phyloP scores from a whole-genome alignment of 2,113 vertebrate species.

The Stigmatopora argus region DNA sequence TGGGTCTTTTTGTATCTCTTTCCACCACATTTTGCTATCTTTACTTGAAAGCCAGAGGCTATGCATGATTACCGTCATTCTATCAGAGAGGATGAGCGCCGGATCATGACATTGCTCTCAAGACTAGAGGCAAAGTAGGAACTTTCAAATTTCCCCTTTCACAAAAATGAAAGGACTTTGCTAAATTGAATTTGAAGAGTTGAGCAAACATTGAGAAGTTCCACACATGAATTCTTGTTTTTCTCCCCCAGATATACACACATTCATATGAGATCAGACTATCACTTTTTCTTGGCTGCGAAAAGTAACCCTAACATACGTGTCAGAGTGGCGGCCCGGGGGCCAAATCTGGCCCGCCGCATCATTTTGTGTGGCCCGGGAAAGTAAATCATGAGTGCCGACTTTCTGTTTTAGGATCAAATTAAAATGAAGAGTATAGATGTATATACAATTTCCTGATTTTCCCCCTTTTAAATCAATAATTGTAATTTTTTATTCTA shows the following conservation, averaged over 20 bases:
- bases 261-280: no score
- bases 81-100: constrained; percentile 24
- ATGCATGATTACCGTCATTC: constrained; percentile 14
- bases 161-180: constrained; percentile 16
- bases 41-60: constrained; percentile 20
- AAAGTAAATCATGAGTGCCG: no score
- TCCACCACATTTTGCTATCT: constrained; percentile 13
- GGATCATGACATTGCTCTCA: constrained; percentile 19
- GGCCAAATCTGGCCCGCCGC: no score
- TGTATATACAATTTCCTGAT: no score
- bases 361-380: no score
- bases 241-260: constrained; percentile 9
- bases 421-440: no score
- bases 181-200: constrained; percentile 9
- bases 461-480: no score
- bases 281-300: no score
- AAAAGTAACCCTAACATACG: no score
- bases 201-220: background rate
- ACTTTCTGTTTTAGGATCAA: no score
- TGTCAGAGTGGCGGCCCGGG: no score
- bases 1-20: constrained; percentile 19
- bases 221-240: constrained; percentile 11
- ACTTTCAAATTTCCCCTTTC: constrained; percentile 22
- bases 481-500: no score
- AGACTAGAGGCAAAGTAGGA: constrained; percentile 27